Conservation (phyloP, 2,797 vertebrate species). For the Schizopygopsis malacanthus region DNA sequence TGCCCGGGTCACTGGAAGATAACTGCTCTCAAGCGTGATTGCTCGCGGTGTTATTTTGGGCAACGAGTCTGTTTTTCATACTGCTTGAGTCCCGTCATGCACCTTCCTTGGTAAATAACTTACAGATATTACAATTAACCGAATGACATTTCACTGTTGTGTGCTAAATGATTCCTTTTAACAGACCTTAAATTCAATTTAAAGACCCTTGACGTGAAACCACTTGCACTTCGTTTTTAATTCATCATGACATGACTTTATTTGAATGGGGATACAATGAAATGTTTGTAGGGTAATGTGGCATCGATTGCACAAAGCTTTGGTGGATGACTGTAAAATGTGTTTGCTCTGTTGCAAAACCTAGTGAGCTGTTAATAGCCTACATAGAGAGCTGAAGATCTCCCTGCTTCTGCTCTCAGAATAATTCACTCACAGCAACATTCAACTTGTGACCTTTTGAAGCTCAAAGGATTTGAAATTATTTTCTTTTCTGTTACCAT, state of each 20-base stretch:
- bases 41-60: conserved; percentile 17
- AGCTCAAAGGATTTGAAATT: conserved; percentile 59
- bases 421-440: conserved; percentile 52
- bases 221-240: conserved; percentile 43
- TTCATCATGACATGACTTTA: not conserved
- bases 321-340: not conserved
- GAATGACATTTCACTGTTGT: conserved; percentile 58
- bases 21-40: conserved; percentile 3
- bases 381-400: conserved; percentile 32
- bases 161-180: conserved; percentile 59
- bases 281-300: conserved; percentile 1
- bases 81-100: conserved; percentile 58
- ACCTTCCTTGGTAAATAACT: conserved; percentile 41
- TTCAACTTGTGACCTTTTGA: conserved; percentile 68
- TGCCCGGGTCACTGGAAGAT: conserved; percentile 48
- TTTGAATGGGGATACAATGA: conserved; percentile 15
- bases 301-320: not conserved
- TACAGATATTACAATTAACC: conserved; percentile 13
- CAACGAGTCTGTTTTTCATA: conserved; percentile 47
- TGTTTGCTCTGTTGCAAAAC: not conserved
- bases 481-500: conserved; percentile 59
- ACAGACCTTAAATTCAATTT: conserved; percentile 64
- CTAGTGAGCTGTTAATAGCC: not conserved
- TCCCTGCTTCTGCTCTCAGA: conserved; percentile 34
- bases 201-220: conserved; percentile 53